A percentile compares a stretch with the other conserved stretches of the same genome.
These are phyloP conservation scores for Papio anubis DNA, from an alignment of 2,113 vertebrate genomes.

Conservation along the genomic window DNA sequence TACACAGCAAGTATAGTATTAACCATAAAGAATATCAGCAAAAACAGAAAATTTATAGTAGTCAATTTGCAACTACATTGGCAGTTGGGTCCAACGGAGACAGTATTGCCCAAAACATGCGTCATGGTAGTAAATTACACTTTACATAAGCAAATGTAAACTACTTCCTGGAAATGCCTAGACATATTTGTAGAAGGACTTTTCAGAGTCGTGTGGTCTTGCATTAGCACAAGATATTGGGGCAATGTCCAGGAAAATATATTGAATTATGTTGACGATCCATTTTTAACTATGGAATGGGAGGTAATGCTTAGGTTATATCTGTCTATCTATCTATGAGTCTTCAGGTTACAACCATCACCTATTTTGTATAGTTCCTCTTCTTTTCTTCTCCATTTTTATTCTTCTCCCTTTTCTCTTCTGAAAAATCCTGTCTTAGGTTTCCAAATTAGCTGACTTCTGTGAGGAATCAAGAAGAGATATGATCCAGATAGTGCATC, in stretches of 20 bases:
- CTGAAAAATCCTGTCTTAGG: not conserved
- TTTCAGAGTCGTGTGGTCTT: not conserved
- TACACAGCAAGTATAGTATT: not conserved
- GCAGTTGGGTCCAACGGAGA: not conserved
- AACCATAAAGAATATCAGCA: not conserved
- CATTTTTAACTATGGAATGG: not conserved
- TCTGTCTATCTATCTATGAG: not conserved
- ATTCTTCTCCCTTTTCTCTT: not conserved
- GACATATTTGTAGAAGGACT: not conserved
- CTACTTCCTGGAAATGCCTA: not conserved
- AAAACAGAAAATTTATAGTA: not conserved
- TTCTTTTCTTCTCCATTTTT: not conserved
- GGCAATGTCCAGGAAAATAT: not conserved
- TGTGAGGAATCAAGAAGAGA: not conserved
- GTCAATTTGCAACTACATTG: not conserved
- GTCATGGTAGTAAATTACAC: not conserved
- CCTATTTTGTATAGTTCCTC: not conserved
- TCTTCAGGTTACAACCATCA: not conserved
- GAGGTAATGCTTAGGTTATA: not conserved
- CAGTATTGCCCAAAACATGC: not conserved
- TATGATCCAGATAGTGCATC: not conserved
- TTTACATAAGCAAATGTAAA: not conserved
- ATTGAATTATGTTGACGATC: not conserved
- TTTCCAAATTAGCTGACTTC: not conserved
- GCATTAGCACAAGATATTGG: not conserved